Conservation (phyloP, 2,113 vertebrate genomes). For the Macquaria ambigua region DNA sequence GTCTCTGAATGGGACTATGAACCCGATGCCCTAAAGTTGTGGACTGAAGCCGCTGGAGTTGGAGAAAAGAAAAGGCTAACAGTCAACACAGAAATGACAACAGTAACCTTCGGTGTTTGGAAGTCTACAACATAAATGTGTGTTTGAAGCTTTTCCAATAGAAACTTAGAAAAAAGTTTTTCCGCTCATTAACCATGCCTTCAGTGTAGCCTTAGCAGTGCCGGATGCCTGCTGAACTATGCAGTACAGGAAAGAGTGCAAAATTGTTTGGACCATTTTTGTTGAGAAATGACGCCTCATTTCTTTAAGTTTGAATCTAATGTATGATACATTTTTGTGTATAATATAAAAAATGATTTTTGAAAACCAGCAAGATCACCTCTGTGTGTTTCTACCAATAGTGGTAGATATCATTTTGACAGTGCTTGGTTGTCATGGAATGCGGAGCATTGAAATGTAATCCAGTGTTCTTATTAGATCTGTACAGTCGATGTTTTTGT, state of each 20-base stretch:
- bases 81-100: neutral
- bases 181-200: neutral
- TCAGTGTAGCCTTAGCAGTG: constrained; percentile 68
- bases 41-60: constrained; percentile 23
- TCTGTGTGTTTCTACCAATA: neutral
- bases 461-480: constrained; percentile 30
- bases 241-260: constrained; percentile 42
- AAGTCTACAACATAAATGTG: constrained; percentile 15
- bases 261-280: neutral
- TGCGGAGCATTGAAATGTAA: constrained; percentile 33
- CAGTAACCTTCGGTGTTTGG: constrained; percentile 32
- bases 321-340: constrained; percentile 34
- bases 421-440: neutral
- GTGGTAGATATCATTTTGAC: neutral
- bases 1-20: constrained; percentile 26
- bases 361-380: constrained; percentile 15
- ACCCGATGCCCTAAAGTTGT: constrained; percentile 10
- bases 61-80: constrained; percentile 13
- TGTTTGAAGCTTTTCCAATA: constrained; percentile 18
- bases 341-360: constrained; percentile 12
- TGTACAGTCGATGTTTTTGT: constrained; percentile 25
- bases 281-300: constrained; percentile 1
- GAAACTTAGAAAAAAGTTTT: neutral
- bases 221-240: constrained; percentile 71
- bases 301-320: constrained; percentile 11